Evolutionary conservation across 2,888 invertebrate genomes (phyloP), one percentile per base, ranked within the genome.

Genomic region (Drosophila nr. fundita): DNA sequence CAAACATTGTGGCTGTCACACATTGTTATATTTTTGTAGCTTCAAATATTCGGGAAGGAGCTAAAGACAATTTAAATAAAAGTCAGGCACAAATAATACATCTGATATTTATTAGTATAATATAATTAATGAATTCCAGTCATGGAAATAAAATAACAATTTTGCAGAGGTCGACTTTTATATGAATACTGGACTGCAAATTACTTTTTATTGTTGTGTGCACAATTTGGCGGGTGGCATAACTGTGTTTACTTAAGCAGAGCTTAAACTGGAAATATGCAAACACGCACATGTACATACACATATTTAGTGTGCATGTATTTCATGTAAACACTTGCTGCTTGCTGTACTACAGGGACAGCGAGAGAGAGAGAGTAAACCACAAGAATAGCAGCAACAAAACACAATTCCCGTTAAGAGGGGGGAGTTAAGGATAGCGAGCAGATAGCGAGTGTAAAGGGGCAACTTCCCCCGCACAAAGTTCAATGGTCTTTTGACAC

Each of bases 401-500:
- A n/a, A n/a, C 40, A 52, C 29, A 27, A 30, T 61, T 57, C 48
- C 24, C 50, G 71, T 42, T 36, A n/a, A n/a, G 21, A 42, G 45
- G 34, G 50, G 29, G 11, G 36, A n/a, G 29, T 40, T 15, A 29
- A 15, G 42, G n/a, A 15, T 15, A 32, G 52, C 61, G 8, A 34
- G 57, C 15, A 48, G 40, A 38, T n/a, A n/a, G 21, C 45, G 8
- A 2, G 15, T 49, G 52, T 36, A 58, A 57, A 57, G 68, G 68
- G 36, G 59, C 66, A 78, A 81, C 79, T 73, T 75, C 68, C 70
- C 76, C 85, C 73, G 73, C 78, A 59, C 69, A 87, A 88, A 91
- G 92, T 92, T 92, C 92, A 92, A 92, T 92, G 92, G 91, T 91
- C 92, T 92, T 92, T 92, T 92, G 91, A 91, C 92, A 91, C 87